Evolutionary conservation across 1,140 invertebrate genomes (phyloP).

Genomic region (Drosophila arawakana): DNA sequence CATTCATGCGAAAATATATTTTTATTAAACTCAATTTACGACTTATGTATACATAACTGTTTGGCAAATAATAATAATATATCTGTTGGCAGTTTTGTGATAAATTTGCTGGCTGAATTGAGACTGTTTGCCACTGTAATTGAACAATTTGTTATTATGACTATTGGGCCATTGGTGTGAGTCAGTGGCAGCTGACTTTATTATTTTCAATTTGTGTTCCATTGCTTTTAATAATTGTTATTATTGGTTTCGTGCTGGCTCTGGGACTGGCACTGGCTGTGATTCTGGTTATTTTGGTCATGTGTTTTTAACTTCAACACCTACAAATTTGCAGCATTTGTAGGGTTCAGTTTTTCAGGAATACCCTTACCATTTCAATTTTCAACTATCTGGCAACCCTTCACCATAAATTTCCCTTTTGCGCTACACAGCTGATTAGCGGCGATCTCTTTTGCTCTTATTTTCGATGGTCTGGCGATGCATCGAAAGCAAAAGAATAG

Average conservation of each 20-base stretch:
- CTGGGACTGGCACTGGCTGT: neutral
- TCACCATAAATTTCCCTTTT: no score
- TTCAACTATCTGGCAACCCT: no score
- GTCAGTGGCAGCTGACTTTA: conserved; percentile 56
- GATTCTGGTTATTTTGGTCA: conserved; percentile 47
- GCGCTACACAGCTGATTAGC: no score
- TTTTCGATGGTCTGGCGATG: no score
- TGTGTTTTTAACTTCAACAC: conserved; percentile 63
- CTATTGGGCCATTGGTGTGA: neutral
- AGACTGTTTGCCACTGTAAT: conserved; percentile 9
- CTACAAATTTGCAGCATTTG: conserved; percentile 44
- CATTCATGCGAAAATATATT: no score
- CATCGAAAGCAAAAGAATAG: no score
- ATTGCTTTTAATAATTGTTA: conserved; percentile 80
- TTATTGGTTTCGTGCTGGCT: conserved; percentile 56
- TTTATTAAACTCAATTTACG: no score
- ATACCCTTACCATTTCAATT: no score
- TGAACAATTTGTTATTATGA: conserved; percentile 36
- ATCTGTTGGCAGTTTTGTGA: neutral
- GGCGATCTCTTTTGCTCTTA: no score
- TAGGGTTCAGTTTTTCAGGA: no score
- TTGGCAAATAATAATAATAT: no score
- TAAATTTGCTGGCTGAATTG: neutral
- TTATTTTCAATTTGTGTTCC: conserved; percentile 77
- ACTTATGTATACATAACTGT: no score